Base-by-base conservation (phyloP, 35 echinoderm and acorn worm species). In the Lytechinus variegatus region DNA sequence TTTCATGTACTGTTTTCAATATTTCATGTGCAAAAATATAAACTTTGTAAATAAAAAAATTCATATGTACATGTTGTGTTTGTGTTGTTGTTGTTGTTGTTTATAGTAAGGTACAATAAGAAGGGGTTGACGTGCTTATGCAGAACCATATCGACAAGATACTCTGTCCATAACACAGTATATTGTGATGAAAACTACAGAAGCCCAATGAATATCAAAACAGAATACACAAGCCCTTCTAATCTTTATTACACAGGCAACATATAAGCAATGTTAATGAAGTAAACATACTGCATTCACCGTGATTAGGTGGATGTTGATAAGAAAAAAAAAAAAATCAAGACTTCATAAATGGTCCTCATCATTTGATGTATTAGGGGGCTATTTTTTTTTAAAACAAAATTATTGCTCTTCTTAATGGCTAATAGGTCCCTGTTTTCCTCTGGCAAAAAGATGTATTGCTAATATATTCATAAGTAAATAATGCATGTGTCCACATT, bases 21-120 rank as follows among this genome's bases (percentile, higher is more conserved):
- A 90, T 90, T 90, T 90, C 88, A 90, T 90, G 88, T 90, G 88
- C 88, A 90, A 90, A 90, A 90, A 90, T 90, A 90, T 90, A 90
- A 90, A 90, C 52, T 90, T 90, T 44, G 29, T 90, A 90, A 54
- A 79, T 79, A 79, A 90, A 90, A 90, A 90, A 44, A 90, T 90
- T 54, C 52, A 52, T 90, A 90, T 90, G 88, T 90, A 90, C 88
- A 90, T 90, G 88, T 90, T 79, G 19, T n/a, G 16, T 79, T 79
- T 79, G 66, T 90, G 88, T 13, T 90, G 88, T 90, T 52, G 52
- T 90, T 90, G 88, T 13, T 90, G 88, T 90, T 52, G 52, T 90
- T 44, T 90, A 52, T 10, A 90, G 52, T 90, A 90, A 52, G 4
- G 12, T 90, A 90, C 28, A 6, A 90, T 33, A 90, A 52, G 33